Base-by-base conservation (phyloP, 2,113 vertebrate genomes). In the Numenius arquata region DNA sequence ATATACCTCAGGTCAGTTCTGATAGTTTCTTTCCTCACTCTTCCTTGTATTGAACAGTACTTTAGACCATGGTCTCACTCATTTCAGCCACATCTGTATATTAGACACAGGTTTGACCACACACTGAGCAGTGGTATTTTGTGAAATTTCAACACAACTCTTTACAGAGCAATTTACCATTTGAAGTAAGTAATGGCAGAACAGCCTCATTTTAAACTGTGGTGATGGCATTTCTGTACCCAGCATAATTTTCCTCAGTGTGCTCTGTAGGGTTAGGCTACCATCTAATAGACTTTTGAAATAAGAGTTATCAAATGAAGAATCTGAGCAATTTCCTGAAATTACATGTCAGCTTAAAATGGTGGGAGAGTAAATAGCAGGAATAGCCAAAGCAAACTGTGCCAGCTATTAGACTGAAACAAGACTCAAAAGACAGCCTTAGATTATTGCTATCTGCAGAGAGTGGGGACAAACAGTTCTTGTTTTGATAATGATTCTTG, bases 261-360 rank as follows among this genome's bases (percentile, higher is more conserved):
- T 36, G 32, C 23, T 83, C 59, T 11, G 9, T n/a, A 77, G 40
- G 16, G 59, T 71, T 94, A 86, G 32, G 12, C 53, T 89, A 75
- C 45, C 27, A 59, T 29, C 53, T 67, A 83, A 82, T 3, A 88
- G 40, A 76, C 56, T 90, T 97, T 71, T 48, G 50, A 95, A 96
- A 87, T 56, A 62, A 89, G 45, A 86, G 58, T 86, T 86, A 82
- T 94, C 65, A 59, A 83, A 86, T n/a, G 52, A 84, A 87, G 62
- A 89, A 93, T 89, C 72, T 77, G 47, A 94, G 59, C 79, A 89
- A 96, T 96, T 93, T 84, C 61, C 81, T 77, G 73, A 89, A 95
- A 97, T 87, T 94, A 70, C 27, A 71, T 79, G 58, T 89, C 89
- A 93, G 8, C 13, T 95, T 71, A 70, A 92, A 93, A 95, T 63